Evolutionary conservation across 2,888 invertebrate genomes (phyloP).

Genomic region (Apamea monoglypha): DNA sequence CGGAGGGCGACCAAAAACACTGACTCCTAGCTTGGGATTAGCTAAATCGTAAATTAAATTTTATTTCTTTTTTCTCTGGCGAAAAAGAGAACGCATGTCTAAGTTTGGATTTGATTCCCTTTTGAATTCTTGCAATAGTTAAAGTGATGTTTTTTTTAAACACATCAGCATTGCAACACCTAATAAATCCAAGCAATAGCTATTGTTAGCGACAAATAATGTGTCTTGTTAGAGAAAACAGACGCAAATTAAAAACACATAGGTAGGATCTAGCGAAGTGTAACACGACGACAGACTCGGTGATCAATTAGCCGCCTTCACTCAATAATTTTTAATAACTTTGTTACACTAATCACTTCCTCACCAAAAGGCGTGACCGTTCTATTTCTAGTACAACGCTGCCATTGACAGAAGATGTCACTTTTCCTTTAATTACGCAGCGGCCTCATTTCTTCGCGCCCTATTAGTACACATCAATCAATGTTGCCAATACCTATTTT

Average conservation of each 20-base stretch:
- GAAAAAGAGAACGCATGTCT: neutral
- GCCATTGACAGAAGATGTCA: conserved; percentile 90
- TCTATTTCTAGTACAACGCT: conserved; percentile 87
- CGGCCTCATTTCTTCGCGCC: conserved; percentile 90
- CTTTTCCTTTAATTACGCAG: conserved; percentile 89
- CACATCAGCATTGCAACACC: neutral
- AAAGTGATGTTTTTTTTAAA: neutral
- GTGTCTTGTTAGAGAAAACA: conserved; percentile 66
- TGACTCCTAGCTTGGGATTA: conserved; percentile 71
- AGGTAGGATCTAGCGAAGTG: conserved; percentile 67
- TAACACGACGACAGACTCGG: conserved; percentile 75
- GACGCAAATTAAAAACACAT: conserved; percentile 68
- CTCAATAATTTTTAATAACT: conserved; percentile 90
- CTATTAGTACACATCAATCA: conserved; percentile 91
- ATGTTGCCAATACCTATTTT: conserved; percentile 91
- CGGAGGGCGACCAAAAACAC: conserved; percentile 71
- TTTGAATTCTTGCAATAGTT: neutral
- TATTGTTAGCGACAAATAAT: conserved; percentile 43
- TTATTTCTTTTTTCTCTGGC: neutral
- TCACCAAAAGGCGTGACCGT: conserved; percentile 87
- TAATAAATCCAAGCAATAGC: conserved; percentile 1
- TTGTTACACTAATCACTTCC: conserved; percentile 89
- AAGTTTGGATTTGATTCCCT: neutral
- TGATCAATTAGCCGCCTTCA: conserved; percentile 88
- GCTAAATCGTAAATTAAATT: conserved; percentile 62